phyloP scores from a whole-genome alignment of 2,797 vertebrate genomes.

The Typhlichthys eigenmanni region DNA sequence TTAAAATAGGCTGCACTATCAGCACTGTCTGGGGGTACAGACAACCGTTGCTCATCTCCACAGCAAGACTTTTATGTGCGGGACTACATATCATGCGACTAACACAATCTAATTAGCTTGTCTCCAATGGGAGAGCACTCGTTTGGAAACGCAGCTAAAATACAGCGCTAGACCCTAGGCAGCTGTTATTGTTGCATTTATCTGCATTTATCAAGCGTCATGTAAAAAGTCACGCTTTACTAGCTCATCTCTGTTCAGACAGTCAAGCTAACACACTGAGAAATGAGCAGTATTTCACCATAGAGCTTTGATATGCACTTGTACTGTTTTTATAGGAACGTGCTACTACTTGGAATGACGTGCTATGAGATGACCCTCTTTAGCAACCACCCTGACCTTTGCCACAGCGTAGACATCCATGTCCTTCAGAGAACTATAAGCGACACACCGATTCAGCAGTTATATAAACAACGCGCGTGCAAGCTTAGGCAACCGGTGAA shows the following conservation, averaged over 20 bases:
- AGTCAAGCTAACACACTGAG: constrained; percentile 73
- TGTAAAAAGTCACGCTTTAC: constrained; percentile 62
- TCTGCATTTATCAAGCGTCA: constrained; percentile 70
- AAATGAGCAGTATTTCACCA: constrained; percentile 71
- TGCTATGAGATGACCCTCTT: constrained; percentile 58
- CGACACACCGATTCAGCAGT: constrained; percentile 47
- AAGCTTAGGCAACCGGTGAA: constrained; percentile 71
- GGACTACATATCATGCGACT: constrained; percentile 71
- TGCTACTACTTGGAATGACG: constrained; percentile 59
- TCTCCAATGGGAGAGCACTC: constrained; percentile 63
- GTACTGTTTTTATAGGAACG: constrained; percentile 59
- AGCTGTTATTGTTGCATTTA: constrained; percentile 71
- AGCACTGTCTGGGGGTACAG: constrained; percentile 64
- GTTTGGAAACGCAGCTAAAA: constrained; percentile 56
- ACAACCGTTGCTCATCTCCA: constrained; percentile 66
- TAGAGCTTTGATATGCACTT: constrained; percentile 57
- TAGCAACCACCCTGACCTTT: constrained; percentile 61
- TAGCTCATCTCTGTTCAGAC: constrained; percentile 74
- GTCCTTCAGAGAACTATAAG: constrained; percentile 56
- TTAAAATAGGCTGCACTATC: constrained; percentile 72
- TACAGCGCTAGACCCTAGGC: constrained; percentile 55
- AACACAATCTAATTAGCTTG: constrained; percentile 78
- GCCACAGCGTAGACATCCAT: constrained; percentile 51
- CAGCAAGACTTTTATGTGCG: constrained; percentile 70
- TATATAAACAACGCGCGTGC: constrained; percentile 30